Base-by-base conservation (phyloP, 2,797 vertebrate genomes). In the Mergus octosetaceus region DNA sequence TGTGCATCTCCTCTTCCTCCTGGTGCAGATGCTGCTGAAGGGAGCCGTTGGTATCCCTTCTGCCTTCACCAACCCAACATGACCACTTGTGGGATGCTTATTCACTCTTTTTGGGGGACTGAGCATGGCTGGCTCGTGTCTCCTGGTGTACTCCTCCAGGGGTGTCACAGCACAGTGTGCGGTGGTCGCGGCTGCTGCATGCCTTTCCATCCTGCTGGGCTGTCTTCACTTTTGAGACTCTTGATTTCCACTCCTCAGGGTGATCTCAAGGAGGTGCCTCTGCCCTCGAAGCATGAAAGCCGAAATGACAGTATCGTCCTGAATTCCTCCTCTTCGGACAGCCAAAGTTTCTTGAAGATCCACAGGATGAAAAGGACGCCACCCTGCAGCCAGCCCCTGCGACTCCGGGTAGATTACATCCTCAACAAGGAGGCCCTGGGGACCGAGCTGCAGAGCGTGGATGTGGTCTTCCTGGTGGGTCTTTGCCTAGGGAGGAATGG, bases 381-480 rank as follows among this genome's bases (percentile, higher is more conserved):
- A 22, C 77, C 90, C 34, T 92, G 90, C 53, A 83, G 87, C 25
- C 73, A 83, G 18, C 51, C 81, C 36, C 76, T 85, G 32, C 66
- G 83, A 15, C 65, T 92, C 30, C 30, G 51, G 25, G 71, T 92
- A 43, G 68, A 90, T 51, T 92, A 92, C 49, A n/a, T 70, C 30
- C 41, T 94, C 28, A 54, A 21, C 32, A 39, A 39, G 38, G 34
- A 38, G 22, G 54, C 62, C 9, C 22, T 89, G 56, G 61, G 10
- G 10, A 36, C 54, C 3, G 36, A 66, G 8, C 27, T 41, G 22
- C n/a, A 34, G 17, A 56, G 65, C 16, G 27, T 92, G 38, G 78
- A n/a, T 38, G 81, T 38, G 47, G 72, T 69, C 49, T 90, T 86
- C 53, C 73, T 94, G 89, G 93, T 94, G 41, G 89, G 90, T 66